These are phyloP conservation scores for Eublepharis macularius DNA, from an alignment of 2,113 vertebrate species.

Conservation along the genomic window DNA sequence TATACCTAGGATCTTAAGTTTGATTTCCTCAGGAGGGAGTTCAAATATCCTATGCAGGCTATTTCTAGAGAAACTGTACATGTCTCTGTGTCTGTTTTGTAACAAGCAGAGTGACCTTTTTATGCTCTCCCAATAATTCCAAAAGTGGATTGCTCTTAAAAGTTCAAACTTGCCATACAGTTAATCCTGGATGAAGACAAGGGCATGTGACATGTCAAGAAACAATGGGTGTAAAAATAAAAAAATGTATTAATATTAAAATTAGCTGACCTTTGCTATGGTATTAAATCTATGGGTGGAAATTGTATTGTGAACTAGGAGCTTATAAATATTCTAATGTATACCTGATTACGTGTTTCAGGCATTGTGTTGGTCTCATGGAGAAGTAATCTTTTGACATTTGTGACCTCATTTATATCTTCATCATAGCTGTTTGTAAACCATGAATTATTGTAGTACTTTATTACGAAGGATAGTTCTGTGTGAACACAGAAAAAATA, in stretches of 20 bases:
- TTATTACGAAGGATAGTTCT: background rate
- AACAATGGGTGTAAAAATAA: slow-evolving; percentile 48
- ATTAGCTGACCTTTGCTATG: slow-evolving; percentile 60
- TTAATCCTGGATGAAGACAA: slow-evolving; percentile 45
- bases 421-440: background rate
- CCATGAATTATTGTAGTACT: background rate
- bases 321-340: background rate
- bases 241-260: slow-evolving; percentile 56
- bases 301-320: slow-evolving; percentile 20
- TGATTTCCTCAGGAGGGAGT: background rate
- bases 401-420: background rate
- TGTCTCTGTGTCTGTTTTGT: slow-evolving; percentile 31
- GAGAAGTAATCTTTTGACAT: background rate
- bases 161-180: slow-evolving; percentile 59
- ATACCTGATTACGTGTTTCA: background rate
- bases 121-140: slow-evolving; percentile 52
- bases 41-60: background rate
- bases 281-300: slow-evolving; percentile 22
- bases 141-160: slow-evolving; percentile 52
- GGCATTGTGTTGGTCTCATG: background rate
- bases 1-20: background rate
- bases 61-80: slow-evolving; percentile 18
- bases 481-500: too few species aligned
- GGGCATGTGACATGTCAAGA: background rate
- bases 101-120: slow-evolving; percentile 42